phyloP scores from a whole-genome alignment of 1,140 invertebrate genomes.

The Hypothenemus hampei region DNA sequence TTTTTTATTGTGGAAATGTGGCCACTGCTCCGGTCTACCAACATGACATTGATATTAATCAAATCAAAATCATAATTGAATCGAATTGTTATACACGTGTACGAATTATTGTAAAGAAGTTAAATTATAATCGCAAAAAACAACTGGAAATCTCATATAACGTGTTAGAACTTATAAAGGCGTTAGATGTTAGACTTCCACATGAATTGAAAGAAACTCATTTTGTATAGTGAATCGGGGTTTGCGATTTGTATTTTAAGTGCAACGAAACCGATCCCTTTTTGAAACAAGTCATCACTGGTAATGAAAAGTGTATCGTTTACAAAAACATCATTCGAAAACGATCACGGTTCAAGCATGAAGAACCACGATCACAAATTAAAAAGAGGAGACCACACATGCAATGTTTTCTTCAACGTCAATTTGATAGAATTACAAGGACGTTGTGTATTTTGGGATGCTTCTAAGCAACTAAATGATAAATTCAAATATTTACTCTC shows the following conservation, averaged over 20 bases:
- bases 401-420: too few species aligned
- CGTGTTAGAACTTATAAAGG: too few species aligned
- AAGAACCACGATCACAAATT: neutral
- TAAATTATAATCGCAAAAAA: too few species aligned
- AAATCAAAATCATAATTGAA: too few species aligned
- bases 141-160: too few species aligned
- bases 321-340: slow-evolving; percentile 9
- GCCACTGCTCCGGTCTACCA: too few species aligned
- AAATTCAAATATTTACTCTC: slow-evolving; percentile 31
- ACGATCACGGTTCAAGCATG: too few species aligned
- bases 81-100: too few species aligned
- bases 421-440: slow-evolving; percentile 32
- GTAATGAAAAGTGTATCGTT: slow-evolving; percentile 11
- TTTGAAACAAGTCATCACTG: slow-evolving; percentile 12
- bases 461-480: slow-evolving; percentile 29
- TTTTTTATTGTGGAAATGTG: too few species aligned
- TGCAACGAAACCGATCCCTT: slow-evolving; percentile 5
- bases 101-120: too few species aligned
- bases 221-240: neutral
- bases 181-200: too few species aligned
- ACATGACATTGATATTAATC: too few species aligned
- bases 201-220: neutral
- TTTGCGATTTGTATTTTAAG: slow-evolving; percentile 7
- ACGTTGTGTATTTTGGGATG: slow-evolving; percentile 32
- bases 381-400: slow-evolving; percentile 25